Evolutionary conservation across 2,113 vertebrate genomes (phyloP).

Genomic region (Scalopus aquaticus): DNA sequence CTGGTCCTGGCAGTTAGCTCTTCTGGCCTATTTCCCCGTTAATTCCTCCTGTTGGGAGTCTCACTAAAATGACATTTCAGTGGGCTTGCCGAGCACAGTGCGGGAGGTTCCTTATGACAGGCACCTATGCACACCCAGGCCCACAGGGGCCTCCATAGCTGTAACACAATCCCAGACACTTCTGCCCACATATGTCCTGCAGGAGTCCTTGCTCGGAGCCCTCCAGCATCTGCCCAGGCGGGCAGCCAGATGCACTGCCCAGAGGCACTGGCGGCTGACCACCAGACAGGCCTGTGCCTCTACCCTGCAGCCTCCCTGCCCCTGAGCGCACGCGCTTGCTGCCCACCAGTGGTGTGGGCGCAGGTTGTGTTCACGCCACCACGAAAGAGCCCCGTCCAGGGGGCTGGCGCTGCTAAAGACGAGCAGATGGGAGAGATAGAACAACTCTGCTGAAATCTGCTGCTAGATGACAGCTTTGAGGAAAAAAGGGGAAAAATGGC

Average conservation of each 20-base stretch:
- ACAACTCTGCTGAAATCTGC: not conserved
- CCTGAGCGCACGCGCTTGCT: too few relatives aligned
- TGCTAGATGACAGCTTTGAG: constrained; percentile 32
- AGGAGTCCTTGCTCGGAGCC: not conserved
- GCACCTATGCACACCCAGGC: not conserved
- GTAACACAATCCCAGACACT: too few relatives aligned
- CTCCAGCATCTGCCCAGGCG: not conserved
- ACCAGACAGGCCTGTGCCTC: not conserved
- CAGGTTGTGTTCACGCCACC: too few relatives aligned
- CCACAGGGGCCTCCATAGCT: not conserved
- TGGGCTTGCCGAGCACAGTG: not conserved
- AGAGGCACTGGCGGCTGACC: too few relatives aligned
- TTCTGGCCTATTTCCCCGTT: accelerated
- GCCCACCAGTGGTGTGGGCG: too few relatives aligned
- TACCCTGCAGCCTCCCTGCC: too few relatives aligned
- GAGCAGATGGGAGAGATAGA: not conserved
- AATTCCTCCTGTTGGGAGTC: too few relatives aligned
- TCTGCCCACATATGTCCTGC: not conserved
- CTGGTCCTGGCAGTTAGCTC: not conserved
- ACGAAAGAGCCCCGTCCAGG: not conserved
- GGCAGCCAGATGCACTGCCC: not conserved
- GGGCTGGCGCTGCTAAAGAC: not conserved
- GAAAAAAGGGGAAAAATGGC: constrained; percentile 45
- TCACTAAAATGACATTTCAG: not conserved
- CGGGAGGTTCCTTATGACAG: not conserved